These are phyloP conservation scores for Callosobruchus maculatus DNA, from an alignment of 2,888 invertebrate species.

Conservation along the genomic window DNA sequence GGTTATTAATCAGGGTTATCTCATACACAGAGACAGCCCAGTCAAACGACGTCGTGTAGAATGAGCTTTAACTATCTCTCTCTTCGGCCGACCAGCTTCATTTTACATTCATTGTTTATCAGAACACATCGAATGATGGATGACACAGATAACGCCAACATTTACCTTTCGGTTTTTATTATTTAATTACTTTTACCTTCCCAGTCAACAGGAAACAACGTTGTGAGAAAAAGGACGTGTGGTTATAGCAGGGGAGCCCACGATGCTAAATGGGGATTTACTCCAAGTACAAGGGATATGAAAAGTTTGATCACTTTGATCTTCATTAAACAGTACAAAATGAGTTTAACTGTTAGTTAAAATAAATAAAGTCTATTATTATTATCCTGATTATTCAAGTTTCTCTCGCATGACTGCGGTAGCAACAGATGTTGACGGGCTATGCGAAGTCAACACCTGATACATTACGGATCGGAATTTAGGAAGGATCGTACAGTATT, in stretches of 20 bases:
- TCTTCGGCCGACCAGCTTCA: neutral
- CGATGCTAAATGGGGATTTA: too few relatives aligned
- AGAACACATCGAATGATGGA: neutral
- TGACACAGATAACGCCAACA: neutral
- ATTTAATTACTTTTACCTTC: neutral
- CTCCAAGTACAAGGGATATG: neutral
- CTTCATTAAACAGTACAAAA: too few relatives aligned
- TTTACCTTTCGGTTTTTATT: neutral
- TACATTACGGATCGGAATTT: too few relatives aligned
- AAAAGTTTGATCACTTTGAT: too few relatives aligned
- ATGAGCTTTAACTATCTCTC: neutral
- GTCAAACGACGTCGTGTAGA: neutral
- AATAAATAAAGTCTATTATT: too few relatives aligned
- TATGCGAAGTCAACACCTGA: too few relatives aligned
- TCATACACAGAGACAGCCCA: neutral
- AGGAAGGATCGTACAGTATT: too few relatives aligned
- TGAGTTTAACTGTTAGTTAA: too few relatives aligned
- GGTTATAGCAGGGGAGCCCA: too few relatives aligned
- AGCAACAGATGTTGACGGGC: too few relatives aligned
- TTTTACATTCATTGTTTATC: neutral
- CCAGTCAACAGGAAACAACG: neutral
- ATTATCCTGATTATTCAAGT: too few relatives aligned
- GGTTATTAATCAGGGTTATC: neutral
- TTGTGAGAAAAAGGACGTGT: neutral
- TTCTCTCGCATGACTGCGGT: too few relatives aligned